Percentiles rank a stretch among this genome's conserved stretches.
Evolutionary conservation across 2,113 vertebrate species (phyloP).

Genomic region (Piaya cayana): DNA sequence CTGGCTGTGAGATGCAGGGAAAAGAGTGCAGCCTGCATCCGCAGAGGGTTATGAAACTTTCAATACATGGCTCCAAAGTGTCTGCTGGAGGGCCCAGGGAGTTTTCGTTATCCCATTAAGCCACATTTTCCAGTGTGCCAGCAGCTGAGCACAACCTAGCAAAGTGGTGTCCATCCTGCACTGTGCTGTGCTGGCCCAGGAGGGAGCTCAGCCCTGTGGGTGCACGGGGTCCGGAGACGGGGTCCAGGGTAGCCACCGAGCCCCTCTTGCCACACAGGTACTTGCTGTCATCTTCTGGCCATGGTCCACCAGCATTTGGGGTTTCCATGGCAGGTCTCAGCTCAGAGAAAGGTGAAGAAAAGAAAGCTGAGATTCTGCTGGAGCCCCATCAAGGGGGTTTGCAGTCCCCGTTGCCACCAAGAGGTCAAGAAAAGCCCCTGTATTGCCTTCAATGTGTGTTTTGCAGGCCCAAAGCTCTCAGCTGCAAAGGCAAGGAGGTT

Average conservation of each 20-base stretch:
- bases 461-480: slow-evolving; percentile 89
- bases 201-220: neutral
- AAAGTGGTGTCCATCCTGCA: accelerated
- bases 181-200: neutral
- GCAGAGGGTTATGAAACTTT: neutral
- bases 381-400: neutral
- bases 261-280: accelerated
- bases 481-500: slow-evolving; percentile 92
- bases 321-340: neutral
- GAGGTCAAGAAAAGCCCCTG: neutral
- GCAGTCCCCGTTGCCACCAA: neutral
- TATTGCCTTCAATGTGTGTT: neutral
- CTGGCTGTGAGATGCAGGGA: neutral
- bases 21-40: neutral
- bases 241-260: accelerated
- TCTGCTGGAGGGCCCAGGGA: neutral
- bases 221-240: accelerated
- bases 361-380: neutral
- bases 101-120: neutral
- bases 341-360: neutral
- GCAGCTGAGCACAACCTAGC: neutral
- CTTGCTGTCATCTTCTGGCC: accelerated
- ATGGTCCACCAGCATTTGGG: neutral
- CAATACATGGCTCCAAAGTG: neutral
- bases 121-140: neutral